Base-by-base conservation (phyloP, 2,888 invertebrate genomes). In the Torymus aiolomorphi region DNA sequence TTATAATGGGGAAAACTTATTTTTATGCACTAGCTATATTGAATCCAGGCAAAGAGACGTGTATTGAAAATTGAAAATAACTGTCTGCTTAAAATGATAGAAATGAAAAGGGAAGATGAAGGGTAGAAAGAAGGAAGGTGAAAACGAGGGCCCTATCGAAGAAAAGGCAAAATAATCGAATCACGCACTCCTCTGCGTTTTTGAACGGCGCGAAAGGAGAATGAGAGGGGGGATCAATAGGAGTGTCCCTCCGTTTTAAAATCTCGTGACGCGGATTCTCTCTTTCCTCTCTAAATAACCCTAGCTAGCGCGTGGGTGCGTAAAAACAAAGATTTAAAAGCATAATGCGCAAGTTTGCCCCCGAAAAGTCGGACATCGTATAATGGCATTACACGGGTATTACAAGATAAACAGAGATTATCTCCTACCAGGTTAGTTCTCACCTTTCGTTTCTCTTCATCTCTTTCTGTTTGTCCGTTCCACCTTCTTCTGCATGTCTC, bases 341-440 rank as follows among this genome's bases (percentile, higher is more conserved):
- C 80, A 83, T 82, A 83, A 83, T 84, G 84, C 66, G 80, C 83
- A 72, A 82, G 79, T 80, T 81, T 76, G 3, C 4, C 31, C 4
- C 56, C 59, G 62, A 18, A 61, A 66, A 63, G 76, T 70, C 76
- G 56, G 63, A 31, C 52, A 56, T 49, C 81, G 82, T 83, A 85
- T 86, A 87, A 86, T 84, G 84, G 85, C 83, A 84, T 88, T 87
- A 85, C 84, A 84, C 81, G 80, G 83, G 85, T 84, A 87, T 86
- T 85, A 86, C 86, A 85, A 87, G 86, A 87, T 86, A 86, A 87
- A 87, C 86, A 84, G 86, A 85, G 87, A 86, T 87, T 85, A 87
- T 87, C 86, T 84, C 84, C 81, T 85, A 82, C 83, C 84, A 78
- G 82, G 76, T 16, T 71, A 75, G 78, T 42, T 80, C 72, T 74